Conservation (phyloP, 2,113 vertebrate species). For the Tinamus guttatus region DNA sequence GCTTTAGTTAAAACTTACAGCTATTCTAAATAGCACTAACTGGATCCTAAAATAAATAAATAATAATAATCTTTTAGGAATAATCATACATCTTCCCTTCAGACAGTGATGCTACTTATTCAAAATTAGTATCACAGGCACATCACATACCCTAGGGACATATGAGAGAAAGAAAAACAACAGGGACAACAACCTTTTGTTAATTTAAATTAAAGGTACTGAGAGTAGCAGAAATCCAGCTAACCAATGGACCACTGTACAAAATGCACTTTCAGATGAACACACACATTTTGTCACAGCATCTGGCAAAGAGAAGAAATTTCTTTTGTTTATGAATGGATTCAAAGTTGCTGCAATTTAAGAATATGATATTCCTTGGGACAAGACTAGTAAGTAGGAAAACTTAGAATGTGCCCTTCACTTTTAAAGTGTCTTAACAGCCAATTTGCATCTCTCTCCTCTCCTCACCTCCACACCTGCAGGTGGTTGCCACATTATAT, state of each 20-base stretch:
- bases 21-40: not conserved
- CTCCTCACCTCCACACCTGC: not conserved
- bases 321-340: not conserved
- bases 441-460: not conserved
- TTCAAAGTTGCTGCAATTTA: not conserved
- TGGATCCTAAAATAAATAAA: not conserved
- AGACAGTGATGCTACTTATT: not conserved
- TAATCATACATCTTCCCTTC: not conserved
- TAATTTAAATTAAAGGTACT: not conserved
- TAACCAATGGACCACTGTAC: fast-evolving
- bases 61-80: not conserved
- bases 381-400: not conserved
- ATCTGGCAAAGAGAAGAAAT: not conserved
- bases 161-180: not conserved
- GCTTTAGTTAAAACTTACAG: not conserved
- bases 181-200: fast-evolving
- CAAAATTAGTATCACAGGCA: not conserved
- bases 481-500: not conserved
- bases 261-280: fast-evolving
- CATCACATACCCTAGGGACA: fast-evolving
- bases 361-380: not conserved
- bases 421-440: not conserved
- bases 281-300: not conserved
- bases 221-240: fast-evolving
- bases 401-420: not conserved